Evolutionary conservation across 1,140 invertebrate genomes (phyloP), one percentile per base, ranked within the genome.

Genomic region (Colletes latitarsis): DNA sequence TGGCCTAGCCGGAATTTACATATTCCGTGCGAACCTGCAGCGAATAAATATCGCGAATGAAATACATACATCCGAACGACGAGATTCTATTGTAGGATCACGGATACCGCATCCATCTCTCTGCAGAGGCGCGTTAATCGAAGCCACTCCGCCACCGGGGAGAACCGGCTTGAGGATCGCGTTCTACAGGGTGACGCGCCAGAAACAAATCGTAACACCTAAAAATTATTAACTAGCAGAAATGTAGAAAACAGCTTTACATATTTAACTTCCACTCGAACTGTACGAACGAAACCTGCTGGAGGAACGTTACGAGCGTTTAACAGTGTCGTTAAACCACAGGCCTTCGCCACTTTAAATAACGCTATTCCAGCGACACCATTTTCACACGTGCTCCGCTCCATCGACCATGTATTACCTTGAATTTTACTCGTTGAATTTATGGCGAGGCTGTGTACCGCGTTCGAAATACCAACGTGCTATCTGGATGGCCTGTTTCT

Each of bases 101-200:
- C 52, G 46, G 63, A 46, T 67, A 76, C 63, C 52, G 63, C 52
- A 46, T 53, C 52, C 52, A 6, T 57, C 52, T 41, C 49, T 57
- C 52, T 67, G 63, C 63, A 67, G 15, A 21, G 72, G 72, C 60
- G 17, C 21, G 60, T 74, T 74, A 74, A 74, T 74, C 72, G 72
- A 74, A 74, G 60, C 46, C 46, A 67, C 63, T 76, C 52, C 39
- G 41, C 52, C 74, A 30, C 41, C 0, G 10, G 74, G 41, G 39
- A 76, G 74, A 39, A 14, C 6, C 39, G 4, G 52, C 17, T 10
- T 10, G 19, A 67, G 63, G n/a, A 14, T 4, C 14, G 9, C 19
- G 12, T 41, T 57, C 43, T 57, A 58, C 52, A 17, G 63, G 39
- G 63, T 68, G 41, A 2, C 8, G 15, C 15, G 19, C 1, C 5